Evolutionary conservation across 2,113 vertebrate genomes (phyloP).

Genomic region (Murina feae): DNA sequence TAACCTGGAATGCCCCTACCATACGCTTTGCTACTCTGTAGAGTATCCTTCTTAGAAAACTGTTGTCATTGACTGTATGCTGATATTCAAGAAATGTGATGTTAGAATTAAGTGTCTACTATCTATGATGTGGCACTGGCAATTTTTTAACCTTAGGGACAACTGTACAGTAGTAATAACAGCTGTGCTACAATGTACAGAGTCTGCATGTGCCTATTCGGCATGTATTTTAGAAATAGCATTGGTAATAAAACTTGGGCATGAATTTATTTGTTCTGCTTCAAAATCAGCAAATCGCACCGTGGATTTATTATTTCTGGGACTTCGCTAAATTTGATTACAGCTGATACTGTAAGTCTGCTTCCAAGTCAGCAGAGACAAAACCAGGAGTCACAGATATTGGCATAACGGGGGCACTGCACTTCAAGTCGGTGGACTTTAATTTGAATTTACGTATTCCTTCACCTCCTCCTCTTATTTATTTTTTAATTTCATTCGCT

Average conservation of each 20-base stretch:
- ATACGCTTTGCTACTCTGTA: neutral
- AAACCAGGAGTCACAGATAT: neutral
- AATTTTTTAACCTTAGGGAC: neutral
- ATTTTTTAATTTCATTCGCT: neutral
- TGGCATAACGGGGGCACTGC: neutral
- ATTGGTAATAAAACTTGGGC: neutral
- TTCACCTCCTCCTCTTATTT: neutral
- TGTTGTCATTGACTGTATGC: neutral
- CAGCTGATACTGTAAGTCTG: neutral
- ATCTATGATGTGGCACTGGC: neutral
- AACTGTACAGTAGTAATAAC: accelerated
- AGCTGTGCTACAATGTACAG: accelerated
- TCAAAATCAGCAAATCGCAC: neutral
- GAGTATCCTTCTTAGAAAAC: neutral
- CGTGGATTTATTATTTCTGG: neutral
- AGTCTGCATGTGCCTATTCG: neutral
- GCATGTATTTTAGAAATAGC: neutral
- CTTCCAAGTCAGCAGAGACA: neutral
- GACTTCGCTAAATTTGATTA: neutral
- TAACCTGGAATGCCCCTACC: neutral
- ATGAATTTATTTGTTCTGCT: neutral
- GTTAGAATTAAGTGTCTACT: neutral
- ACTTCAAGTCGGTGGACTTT: neutral
- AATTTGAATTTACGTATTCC: neutral
- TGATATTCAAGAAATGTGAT: neutral